Percentiles rank a stretch among this genome's conserved stretches.
Conservation (phyloP, 2,113 vertebrate genomes). For the Alethe castanea region DNA sequence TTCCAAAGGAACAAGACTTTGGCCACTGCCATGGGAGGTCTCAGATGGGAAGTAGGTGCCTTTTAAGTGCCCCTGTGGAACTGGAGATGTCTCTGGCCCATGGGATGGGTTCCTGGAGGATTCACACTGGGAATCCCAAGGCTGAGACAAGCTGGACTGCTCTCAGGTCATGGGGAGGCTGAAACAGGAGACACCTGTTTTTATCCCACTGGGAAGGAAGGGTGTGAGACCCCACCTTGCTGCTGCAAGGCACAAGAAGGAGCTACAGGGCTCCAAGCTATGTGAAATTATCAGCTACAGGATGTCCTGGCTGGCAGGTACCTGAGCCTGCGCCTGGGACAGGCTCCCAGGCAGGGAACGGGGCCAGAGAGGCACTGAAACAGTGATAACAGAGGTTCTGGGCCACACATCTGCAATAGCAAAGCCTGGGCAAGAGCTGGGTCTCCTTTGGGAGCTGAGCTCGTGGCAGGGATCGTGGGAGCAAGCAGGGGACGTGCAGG, state of each 20-base stretch:
- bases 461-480: not conserved
- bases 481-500: fast-evolving
- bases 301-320: not conserved
- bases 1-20: not conserved
- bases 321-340: not conserved
- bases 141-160: not conserved
- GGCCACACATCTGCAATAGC: not conserved
- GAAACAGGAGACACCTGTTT: not conserved
- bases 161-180: not conserved
- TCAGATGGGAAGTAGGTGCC: not conserved
- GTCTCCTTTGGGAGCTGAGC: not conserved
- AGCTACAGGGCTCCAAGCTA: not conserved
- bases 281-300: not conserved
- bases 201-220: not conserved
- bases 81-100: not conserved
- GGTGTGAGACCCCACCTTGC: not conserved
- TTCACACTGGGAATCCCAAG: not conserved
- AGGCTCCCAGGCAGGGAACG: fast-evolving
- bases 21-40: not conserved
- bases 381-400: fast-evolving
- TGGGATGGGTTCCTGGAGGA: not conserved
- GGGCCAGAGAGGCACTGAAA: not conserved
- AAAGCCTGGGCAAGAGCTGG: not conserved
- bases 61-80: not conserved
- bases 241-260: not conserved